Evolutionary conservation across 2,113 vertebrate species (phyloP).

Genomic region (Malurus elegans): DNA sequence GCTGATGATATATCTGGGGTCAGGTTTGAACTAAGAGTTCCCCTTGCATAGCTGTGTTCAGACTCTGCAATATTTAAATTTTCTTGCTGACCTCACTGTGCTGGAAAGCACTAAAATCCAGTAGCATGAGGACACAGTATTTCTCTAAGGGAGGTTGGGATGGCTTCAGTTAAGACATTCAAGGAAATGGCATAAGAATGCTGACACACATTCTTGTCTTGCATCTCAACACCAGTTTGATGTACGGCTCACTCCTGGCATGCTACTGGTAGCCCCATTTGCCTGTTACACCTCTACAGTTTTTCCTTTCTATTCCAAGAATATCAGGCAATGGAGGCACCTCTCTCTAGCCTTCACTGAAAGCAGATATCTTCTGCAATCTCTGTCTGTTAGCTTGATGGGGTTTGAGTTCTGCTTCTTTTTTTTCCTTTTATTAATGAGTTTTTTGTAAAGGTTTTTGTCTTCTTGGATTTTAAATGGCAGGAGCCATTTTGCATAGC

Average conservation of each 20-base stretch:
- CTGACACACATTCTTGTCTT: background rate
- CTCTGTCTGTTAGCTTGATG: background rate
- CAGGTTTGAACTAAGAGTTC: background rate
- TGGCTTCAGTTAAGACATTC: background rate
- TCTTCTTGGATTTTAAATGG: background rate
- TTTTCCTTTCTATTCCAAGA: background rate
- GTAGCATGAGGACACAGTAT: background rate
- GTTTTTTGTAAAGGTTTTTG: background rate
- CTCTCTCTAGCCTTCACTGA: background rate
- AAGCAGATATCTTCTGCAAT: background rate
- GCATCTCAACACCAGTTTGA: background rate
- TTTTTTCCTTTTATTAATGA: too few species aligned
- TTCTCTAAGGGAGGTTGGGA: background rate
- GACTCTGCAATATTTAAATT: background rate
- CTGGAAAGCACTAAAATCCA: background rate
- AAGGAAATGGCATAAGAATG: background rate
- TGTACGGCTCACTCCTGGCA: background rate
- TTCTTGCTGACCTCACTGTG: background rate
- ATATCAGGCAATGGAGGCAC: background rate
- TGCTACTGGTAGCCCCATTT: background rate
- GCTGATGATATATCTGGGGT: background rate
- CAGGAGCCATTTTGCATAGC: background rate
- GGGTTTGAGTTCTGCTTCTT: background rate
- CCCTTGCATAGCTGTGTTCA: background rate
- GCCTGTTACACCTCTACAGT: background rate